Base-by-base conservation (phyloP, 2,888 invertebrate genomes). In the Thymelicus sylvestris region DNA sequence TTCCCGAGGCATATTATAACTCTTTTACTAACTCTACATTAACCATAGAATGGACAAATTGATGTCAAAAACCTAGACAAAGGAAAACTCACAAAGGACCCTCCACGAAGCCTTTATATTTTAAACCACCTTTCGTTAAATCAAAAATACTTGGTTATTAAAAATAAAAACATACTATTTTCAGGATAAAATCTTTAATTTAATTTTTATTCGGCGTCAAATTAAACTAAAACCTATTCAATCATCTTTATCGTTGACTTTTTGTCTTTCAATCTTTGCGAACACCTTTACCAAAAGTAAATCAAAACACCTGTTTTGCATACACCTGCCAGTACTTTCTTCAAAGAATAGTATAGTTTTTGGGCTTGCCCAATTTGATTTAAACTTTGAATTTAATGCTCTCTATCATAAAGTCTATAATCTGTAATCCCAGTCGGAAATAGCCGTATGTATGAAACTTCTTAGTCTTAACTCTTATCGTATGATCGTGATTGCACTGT, bases 281-380 rank as follows among this genome's bases (percentile, higher is more conserved):
- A 66, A 65, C 70, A 70, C 70, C 70, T 70, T 70, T 70, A 48
- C 19, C 31, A 52, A 31, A 64, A 59, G 24, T 66, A 70, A 70
- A 70, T 70, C 70, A 70, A 61, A 70, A 70, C 70, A 70, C 38
- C 65, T 70, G 70, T 65, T 70, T 70, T 70, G 52, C 69, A 70
- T 70, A 48, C 69, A 70, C 65, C 69, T 70, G 69, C 69, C 59
- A n/a, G n/a, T n/a, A 60, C 50, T 65, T 70, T 65, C n/a, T 65
- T 69, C 39, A 64, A 64, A 68, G 41, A 62, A 67, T 12, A 10
- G 24, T 55, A n/a, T 66, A 66, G 52, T 63, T 64, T 50, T 69
- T 64, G 31, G 64, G 50, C 59, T 47, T 63, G 57, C 6, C 15
- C 5, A 38, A 31, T n/a, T 48, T 3, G n/a, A 48, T 38, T n/a